Conservation (phyloP, 2,888 invertebrate genomes). For the Drosophila paramelanica region DNA sequence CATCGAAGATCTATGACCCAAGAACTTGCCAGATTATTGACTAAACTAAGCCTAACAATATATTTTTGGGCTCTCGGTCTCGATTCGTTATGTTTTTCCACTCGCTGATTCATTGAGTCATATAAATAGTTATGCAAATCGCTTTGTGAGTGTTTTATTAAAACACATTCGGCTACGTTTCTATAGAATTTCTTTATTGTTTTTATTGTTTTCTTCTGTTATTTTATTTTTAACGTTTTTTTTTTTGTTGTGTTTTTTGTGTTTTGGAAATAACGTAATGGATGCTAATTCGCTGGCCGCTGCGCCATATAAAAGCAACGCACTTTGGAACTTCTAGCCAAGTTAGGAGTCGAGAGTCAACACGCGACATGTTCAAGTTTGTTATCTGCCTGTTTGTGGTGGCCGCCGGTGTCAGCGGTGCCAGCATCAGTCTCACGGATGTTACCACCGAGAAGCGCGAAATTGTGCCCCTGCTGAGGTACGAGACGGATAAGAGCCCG, state of each 20-base stretch:
- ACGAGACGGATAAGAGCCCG: constrained; percentile 67
- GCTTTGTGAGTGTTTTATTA: constrained; percentile 67
- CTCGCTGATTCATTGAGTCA: constrained; percentile 42
- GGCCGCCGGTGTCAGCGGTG: constrained; percentile 61
- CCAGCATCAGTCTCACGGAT: constrained; percentile 58
- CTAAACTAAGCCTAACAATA: not conserved
- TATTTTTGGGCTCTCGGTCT: not conserved
- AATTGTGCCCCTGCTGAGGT: constrained; percentile 71
- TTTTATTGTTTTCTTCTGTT: constrained; percentile 17
- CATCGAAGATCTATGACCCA: not conserved
- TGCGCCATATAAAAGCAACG: constrained; percentile 77
- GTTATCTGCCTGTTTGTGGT: constrained; percentile 71
- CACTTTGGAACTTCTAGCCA: constrained; percentile 44
- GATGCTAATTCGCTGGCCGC: constrained; percentile 70
- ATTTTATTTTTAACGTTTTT: constrained; percentile 10
- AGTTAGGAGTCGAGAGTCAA: constrained; percentile 45
- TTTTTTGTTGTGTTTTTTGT: constrained; percentile 20
- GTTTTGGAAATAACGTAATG: constrained; percentile 61
- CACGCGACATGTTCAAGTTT: constrained; percentile 71
- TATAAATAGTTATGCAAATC: constrained; percentile 70
- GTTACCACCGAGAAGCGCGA: constrained; percentile 65
- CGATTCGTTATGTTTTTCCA: constrained; percentile 19
- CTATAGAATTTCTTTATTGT: constrained; percentile 69
- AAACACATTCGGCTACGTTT: constrained; percentile 59
- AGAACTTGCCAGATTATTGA: not conserved